phyloP scores from a whole-genome alignment of 2,888 invertebrate species.

The Netelia fuscicornis region DNA sequence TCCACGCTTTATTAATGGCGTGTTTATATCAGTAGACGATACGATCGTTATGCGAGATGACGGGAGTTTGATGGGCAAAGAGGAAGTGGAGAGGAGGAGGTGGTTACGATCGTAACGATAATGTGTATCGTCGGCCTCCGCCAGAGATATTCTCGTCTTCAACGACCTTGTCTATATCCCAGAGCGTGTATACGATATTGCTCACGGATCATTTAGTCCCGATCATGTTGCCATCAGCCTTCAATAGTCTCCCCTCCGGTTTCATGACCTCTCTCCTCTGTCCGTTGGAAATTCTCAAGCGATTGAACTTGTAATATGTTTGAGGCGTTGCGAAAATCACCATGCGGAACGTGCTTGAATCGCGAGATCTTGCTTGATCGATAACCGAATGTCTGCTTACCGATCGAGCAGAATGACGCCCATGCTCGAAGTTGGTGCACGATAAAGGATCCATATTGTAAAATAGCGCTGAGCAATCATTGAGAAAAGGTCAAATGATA shows the following conservation, averaged over 20 bases:
- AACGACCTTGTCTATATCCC: constrained; percentile 19
- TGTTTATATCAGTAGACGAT: not conserved
- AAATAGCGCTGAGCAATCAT: not conserved
- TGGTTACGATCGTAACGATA: constrained; percentile 24
- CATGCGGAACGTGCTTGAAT: not conserved
- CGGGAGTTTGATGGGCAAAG: not conserved
- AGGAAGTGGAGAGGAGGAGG: not conserved
- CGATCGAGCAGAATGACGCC: constrained; percentile 11
- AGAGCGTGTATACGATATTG: constrained; percentile 36
- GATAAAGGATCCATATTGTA: not conserved
- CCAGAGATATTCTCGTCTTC: constrained; percentile 5
- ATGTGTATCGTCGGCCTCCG: constrained; percentile 19
- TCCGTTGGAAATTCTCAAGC: constrained; percentile 23
- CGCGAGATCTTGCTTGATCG: not conserved
- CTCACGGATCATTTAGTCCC: constrained; percentile 51
- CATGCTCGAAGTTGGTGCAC: not conserved
- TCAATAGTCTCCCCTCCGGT: not conserved
- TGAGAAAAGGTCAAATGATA: too few relatives aligned
- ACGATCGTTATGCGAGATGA: not conserved
- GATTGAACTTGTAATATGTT: constrained; percentile 44
- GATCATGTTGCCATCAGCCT: constrained; percentile 38
- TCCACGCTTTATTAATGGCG: not conserved
- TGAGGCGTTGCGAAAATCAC: constrained; percentile 7
- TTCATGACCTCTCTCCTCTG: constrained; percentile 9
- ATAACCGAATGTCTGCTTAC: constrained; percentile 17